Base-by-base conservation (phyloP, 1,140 invertebrate species). In the Microplitis demolitor region DNA sequence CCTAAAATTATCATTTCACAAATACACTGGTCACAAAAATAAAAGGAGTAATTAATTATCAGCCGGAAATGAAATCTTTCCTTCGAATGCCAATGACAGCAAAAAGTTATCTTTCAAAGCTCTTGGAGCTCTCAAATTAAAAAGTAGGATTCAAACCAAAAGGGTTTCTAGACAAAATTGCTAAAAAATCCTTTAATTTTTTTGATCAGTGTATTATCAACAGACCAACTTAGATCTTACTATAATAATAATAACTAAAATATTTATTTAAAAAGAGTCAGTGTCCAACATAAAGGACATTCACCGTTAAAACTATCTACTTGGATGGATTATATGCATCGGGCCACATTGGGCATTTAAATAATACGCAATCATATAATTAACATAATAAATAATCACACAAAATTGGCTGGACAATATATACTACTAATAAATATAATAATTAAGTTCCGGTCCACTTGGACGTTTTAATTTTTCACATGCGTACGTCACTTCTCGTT, bases 301-400 rank as follows among this genome's bases (percentile, higher is more conserved):
- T 76, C 80, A 76, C 78, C 63, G 80, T 62, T 73, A 82, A 80
- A 78, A 62, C 78, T 76, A 77, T 54, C 82, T 84, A 85, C 82
- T 83, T 85, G 83, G 83, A 85, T 85, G 83, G 83, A 84, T 84
- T 84, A 85, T 78, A 83, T 82, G 81, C 80, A 76, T 83, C 80
- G 83, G 82, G 83, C 83, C 83, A 83, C 83, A 71, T 73, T 74
- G 79, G 83, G 78, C 82, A 78, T 84, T 82, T 80, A 85, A 83
- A 83, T 80, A 82, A 81, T 82, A 85, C 78, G 80, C 76, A 77
- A 79, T 79, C 75, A 82, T 79, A 63, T 63, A 71, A 63, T 13
- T 35, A 63, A 53, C 31, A 5, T 14, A 50, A 31, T 9, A 53
- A 11, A 51, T 14, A 51, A 24, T 51, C 33, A 51, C 50, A 50